Evolutionary conservation across 2,113 vertebrate genomes (phyloP), one percentile per base, ranked within the genome.

Genomic region (Phoxinus phoxinus): DNA sequence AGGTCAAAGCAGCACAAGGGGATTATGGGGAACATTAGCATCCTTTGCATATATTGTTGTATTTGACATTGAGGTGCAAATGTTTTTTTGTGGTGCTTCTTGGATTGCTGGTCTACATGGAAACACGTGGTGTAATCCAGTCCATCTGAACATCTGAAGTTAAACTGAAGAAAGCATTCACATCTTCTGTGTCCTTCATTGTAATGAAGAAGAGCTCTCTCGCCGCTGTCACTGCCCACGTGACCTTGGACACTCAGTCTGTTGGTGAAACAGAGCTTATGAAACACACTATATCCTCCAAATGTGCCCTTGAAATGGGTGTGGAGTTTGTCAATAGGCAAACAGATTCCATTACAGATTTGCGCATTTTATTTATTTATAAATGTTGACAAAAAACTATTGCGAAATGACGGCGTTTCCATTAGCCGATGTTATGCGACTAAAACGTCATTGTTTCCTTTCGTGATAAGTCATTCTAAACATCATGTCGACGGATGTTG

Each of bases 161-260:
- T n/a, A n/a, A n/a, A n/a, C 21, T 30, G 19, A n/a, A 1, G n/a
- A 61, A 61, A 61, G 56, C 32, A 63, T 80, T 19, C 37, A 15
- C 6, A 13, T 75, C 37, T 13, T 21, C 0, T 51, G 41, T 71
- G 9, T 32, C 44, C 27, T 53, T 53, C 6, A 79, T 59, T 27
- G 7, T 5, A n/a, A 5, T n/a, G 1, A 41, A n/a, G 19, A 78
- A 75, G 46, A 35, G 51, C 46, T 12, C 17, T 63, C 23, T 80
- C n/a, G 25, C 10, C 65, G 41, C 23, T 53, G 44, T 63, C 23
- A 30, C 9, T 37, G 30, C 17, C 7, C 30, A 44, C 12, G 17
- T 84, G 69, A n/a, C 48, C 41, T 81, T 30, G n/a, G 44, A 48
- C 44, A 72, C 35, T n/a, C 10, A 59, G 61, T n/a, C 41, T 44